Evolutionary conservation across 2,888 invertebrate species (phyloP).

Genomic region (Xanthorhoe designata): DNA sequence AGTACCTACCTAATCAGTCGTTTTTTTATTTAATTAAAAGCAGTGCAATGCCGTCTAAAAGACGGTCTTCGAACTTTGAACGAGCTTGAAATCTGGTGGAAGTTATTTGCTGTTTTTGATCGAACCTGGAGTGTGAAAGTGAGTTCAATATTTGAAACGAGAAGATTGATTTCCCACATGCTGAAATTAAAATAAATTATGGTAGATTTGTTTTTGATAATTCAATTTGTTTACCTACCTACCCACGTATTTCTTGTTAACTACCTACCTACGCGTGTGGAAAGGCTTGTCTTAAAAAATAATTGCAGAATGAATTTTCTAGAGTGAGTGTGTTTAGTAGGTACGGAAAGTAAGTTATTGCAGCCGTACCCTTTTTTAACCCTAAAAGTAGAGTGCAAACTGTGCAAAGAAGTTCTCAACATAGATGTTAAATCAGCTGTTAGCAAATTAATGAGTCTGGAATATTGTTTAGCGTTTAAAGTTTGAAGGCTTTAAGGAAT

Average conservation of each 20-base stretch:
- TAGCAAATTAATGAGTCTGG: slow-evolving; percentile 14
- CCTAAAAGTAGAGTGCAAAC: not conserved
- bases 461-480: too few species aligned
- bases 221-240: not conserved
- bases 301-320: not conserved
- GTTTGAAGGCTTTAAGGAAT: slow-evolving; percentile 1
- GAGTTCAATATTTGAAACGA: not conserved
- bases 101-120: slow-evolving; percentile 62
- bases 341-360: slow-evolving; percentile 10
- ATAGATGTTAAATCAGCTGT: slow-evolving; percentile 22
- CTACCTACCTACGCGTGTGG: too few species aligned
- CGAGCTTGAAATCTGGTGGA: slow-evolving; percentile 34
- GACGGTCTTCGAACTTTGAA: not conserved
- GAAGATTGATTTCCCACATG: not conserved
- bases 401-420: slow-evolving; percentile 22
- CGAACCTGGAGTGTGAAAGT: slow-evolving; percentile 18
- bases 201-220: not conserved
- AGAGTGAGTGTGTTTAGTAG: not conserved
- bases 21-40: not conserved
- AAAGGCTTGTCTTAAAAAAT: too few species aligned
- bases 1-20: too few species aligned
- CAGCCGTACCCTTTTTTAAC: slow-evolving; percentile 13
- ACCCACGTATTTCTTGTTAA: too few species aligned
- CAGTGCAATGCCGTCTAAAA: not conserved
- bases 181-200: not conserved